These are phyloP conservation scores for Stichopus chloronotus DNA, from an alignment of 35 echinoderm and acorn worm genomes.

Conservation along the genomic window DNA sequence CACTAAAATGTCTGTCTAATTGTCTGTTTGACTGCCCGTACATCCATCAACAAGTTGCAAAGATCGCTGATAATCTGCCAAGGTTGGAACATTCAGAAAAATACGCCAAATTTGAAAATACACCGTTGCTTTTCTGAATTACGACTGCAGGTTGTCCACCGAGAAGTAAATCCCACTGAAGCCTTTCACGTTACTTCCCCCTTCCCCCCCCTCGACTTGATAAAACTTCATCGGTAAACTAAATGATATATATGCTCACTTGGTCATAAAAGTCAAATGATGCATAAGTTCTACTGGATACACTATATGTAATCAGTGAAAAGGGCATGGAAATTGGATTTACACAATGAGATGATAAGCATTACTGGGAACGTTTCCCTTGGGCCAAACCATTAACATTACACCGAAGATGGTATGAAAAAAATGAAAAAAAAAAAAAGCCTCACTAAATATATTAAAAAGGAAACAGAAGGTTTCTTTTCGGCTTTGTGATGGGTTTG, in stretches of 20 bases:
- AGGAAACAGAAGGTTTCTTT: too few species aligned
- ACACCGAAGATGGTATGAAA: background rate
- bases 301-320: background rate
- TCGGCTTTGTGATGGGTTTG: too few species aligned
- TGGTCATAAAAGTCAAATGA: slow-evolving; percentile 2
- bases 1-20: too few species aligned
- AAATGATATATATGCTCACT: slow-evolving; percentile 13
- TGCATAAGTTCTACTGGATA: background rate
- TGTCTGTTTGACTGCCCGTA: too few species aligned
- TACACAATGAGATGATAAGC: background rate
- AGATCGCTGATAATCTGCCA: too few species aligned
- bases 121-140: background rate
- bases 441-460: background rate
- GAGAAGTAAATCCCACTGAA: background rate
- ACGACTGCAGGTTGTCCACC: background rate
- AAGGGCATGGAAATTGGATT: background rate
- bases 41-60: too few species aligned
- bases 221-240: background rate
- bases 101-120: too few species aligned
- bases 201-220: background rate
- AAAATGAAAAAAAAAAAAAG: background rate
- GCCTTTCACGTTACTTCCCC: background rate
- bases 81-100: too few species aligned
- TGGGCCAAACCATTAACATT: background rate
- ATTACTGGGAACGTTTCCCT: background rate